A percentile compares a stretch with the other conserved stretches of the same genome.
These are phyloP conservation scores for Catostylus mosaicus DNA, from an alignment of 30 jellyfish, hydroid and myxozoan genomes.

Conservation along the genomic window DNA sequence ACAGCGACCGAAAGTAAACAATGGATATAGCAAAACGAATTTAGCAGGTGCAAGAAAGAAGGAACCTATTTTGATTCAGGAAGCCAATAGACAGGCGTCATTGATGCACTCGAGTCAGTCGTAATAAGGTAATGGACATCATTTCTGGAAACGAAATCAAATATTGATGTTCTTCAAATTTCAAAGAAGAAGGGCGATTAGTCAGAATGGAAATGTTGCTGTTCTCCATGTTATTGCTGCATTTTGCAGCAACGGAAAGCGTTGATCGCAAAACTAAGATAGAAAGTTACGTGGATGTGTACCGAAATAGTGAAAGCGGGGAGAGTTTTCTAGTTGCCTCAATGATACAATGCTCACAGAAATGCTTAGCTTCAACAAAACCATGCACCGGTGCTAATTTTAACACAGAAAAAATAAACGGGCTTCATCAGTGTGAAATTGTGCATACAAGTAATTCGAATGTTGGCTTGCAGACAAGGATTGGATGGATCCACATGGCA, in stretches of 20 bases:
- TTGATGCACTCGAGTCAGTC: no score
- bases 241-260: background rate
- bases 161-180: no score
- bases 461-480: background rate
- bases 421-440: constrained; percentile 1
- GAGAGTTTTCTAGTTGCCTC: background rate
- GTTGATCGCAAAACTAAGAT: background rate
- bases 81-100: no score
- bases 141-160: no score
- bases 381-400: constrained; percentile 26
- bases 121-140: no score
- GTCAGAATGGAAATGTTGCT: no score
- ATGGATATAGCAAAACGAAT: no score
- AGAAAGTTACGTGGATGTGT: background rate
- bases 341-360: constrained; percentile 16
- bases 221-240: background rate
- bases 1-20: no score
- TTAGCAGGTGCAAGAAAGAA: no score
- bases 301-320: background rate
- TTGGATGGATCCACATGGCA: background rate
- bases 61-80: no score
- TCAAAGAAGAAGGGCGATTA: no score
- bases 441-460: background rate
- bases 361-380: background rate
- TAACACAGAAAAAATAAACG: background rate